phyloP scores from a whole-genome alignment of 2,888 invertebrate species.

The Pandemis cinnamomeana region DNA sequence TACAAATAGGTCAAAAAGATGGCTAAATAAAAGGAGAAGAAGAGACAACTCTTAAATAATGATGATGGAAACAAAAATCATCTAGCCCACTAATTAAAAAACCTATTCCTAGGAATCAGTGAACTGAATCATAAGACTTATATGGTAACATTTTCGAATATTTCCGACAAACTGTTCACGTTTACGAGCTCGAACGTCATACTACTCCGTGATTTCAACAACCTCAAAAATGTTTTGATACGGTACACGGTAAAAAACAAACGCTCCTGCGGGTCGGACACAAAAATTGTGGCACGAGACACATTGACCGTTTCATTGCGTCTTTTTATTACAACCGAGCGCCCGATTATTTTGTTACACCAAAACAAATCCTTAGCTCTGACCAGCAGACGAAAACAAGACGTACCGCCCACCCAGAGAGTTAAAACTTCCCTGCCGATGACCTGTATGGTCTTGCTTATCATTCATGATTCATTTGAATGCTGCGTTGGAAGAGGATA shows the following conservation, averaged over 20 bases:
- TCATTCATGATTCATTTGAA: conserved; percentile 45
- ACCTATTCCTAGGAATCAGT: too few relatives aligned
- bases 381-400: conserved; percentile 41
- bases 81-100: too few relatives aligned
- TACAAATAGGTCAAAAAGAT: too few relatives aligned
- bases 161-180: not conserved
- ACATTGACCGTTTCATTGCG: conserved; percentile 74
- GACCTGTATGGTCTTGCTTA: conserved; percentile 44
- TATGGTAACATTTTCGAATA: not conserved
- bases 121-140: not conserved
- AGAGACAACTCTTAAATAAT: too few relatives aligned
- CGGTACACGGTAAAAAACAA: conserved; percentile 58
- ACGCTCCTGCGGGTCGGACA: conserved; percentile 56
- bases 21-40: too few relatives aligned
- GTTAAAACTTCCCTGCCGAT: conserved; percentile 42
- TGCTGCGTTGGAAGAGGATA: conserved; percentile 29
- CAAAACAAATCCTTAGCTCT: conserved; percentile 58
- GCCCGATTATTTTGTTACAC: conserved; percentile 69
- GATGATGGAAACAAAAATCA: too few relatives aligned
- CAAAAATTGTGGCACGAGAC: conserved; percentile 80
- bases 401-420: conserved; percentile 30
- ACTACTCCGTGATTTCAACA: conserved; percentile 60
- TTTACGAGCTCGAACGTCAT: not conserved
- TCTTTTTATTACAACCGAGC: conserved; percentile 67
- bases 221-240: conserved; percentile 56